Evolutionary conservation across 2,888 invertebrate species (phyloP).

Genomic region (Sinopyrophorus schimmeli): DNA sequence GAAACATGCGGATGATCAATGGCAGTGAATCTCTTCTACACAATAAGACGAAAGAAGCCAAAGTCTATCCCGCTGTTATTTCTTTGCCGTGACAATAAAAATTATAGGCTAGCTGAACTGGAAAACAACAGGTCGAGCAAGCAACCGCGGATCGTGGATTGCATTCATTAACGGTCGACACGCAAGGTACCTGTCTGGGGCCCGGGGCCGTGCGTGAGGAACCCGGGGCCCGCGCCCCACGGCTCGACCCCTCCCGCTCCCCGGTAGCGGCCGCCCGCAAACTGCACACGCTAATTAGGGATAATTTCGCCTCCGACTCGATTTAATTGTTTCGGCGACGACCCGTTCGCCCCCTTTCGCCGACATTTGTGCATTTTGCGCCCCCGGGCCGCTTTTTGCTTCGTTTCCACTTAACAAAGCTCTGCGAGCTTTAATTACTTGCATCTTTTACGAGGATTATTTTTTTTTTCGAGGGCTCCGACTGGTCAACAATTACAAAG

Average conservation of each 20-base stretch:
- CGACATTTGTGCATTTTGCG: too few species aligned
- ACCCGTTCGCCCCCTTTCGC: slow-evolving; percentile 2
- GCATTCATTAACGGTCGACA: slow-evolving; percentile 63
- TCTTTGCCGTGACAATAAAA: slow-evolving; percentile 64
- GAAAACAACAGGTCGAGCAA: slow-evolving; percentile 62
- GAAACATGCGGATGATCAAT: slow-evolving; percentile 48
- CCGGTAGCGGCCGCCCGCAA: slow-evolving; percentile 41
- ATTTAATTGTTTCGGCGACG: slow-evolving; percentile 10
- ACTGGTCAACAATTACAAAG: too few species aligned
- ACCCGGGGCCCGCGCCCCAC: slow-evolving; percentile 41
- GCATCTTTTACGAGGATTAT: too few species aligned
- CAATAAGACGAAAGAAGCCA: slow-evolving; percentile 48
- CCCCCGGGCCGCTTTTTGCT: too few species aligned
- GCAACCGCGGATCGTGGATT: slow-evolving; percentile 59
- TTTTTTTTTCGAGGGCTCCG: too few species aligned
- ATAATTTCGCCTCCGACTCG: slow-evolving; percentile 34
- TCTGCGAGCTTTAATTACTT: too few species aligned
- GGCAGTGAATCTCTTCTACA: slow-evolving; percentile 50
- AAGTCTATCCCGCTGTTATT: slow-evolving; percentile 60
- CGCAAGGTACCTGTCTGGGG: slow-evolving; percentile 52
- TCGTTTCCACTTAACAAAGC: too few species aligned
- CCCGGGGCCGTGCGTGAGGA: slow-evolving; percentile 42
- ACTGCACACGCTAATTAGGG: slow-evolving; percentile 41
- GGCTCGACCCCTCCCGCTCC: slow-evolving; percentile 43
- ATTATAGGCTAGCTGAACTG: slow-evolving; percentile 65